Percentiles rank a stretch among this genome's conserved stretches.
Conservation (phyloP, 2,113 vertebrate genomes). For the Istiophorus platypterus region DNA sequence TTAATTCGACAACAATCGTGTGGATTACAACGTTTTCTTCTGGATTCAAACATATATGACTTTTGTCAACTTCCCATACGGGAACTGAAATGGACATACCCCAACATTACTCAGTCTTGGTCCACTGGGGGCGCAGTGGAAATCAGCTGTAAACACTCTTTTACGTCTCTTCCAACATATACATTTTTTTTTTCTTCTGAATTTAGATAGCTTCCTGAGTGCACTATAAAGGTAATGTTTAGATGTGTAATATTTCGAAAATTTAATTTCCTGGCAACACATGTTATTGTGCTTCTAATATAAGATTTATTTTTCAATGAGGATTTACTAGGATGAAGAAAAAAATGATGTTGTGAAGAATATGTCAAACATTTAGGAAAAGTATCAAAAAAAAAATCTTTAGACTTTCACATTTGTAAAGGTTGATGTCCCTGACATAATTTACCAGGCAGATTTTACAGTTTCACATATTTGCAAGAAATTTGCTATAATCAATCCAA, state of each 20-base stretch:
- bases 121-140: slow-evolving; percentile 26
- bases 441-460: not conserved
- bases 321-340: no score
- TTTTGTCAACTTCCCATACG: not conserved
- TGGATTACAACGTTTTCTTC: not conserved
- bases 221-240: not conserved
- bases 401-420: no score
- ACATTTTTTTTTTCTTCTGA: no score
- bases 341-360: no score
- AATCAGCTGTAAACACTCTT: slow-evolving; percentile 2
- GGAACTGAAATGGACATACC: not conserved
- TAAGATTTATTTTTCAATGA: no score
- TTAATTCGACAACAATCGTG: not conserved
- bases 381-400: no score
- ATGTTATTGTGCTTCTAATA: not conserved
- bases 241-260: no score
- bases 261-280: not conserved
- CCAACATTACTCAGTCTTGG: not conserved
- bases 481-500: not conserved
- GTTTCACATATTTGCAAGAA: not conserved
- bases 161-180: no score
- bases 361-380: not conserved
- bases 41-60: not conserved
- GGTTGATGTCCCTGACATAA: no score
- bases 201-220: no score